Evolutionary conservation across 2,113 vertebrate genomes (phyloP).

Genomic region (Coptodon bakossiorum): DNA sequence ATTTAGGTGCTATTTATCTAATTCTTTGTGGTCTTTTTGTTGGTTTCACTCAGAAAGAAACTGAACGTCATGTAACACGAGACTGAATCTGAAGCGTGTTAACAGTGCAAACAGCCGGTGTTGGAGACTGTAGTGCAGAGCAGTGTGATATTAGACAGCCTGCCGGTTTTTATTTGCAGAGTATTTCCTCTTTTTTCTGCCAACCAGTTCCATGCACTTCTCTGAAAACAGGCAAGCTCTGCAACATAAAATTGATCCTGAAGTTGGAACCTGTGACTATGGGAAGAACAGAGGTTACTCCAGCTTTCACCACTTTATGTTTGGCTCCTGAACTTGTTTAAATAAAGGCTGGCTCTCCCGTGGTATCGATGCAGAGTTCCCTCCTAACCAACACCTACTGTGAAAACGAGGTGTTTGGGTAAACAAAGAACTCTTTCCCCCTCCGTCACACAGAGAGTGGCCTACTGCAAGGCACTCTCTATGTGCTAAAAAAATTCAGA

Average conservation of each 20-base stretch:
- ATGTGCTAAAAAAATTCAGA: neutral
- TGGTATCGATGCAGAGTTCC: neutral
- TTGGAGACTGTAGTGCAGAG: neutral
- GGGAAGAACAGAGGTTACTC: neutral
- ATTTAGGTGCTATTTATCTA: constrained; percentile 56
- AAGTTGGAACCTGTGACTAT: neutral
- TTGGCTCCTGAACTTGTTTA: neutral
- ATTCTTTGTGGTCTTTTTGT: constrained; percentile 28
- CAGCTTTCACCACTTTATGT: neutral
- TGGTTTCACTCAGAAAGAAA: neutral
- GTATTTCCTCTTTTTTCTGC: neutral
- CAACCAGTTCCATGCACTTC: rapidly evolving
- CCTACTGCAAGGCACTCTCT: neutral
- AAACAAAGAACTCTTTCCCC: neutral
- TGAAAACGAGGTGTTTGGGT: rapidly evolving
- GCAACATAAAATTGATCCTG: neutral
- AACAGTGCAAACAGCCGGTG: neutral
- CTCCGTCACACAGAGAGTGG: neutral
- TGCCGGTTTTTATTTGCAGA: neutral
- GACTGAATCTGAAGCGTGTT: neutral
- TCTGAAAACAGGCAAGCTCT: neutral
- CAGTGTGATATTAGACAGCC: neutral
- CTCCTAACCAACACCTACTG: neutral
- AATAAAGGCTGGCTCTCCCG: neutral
- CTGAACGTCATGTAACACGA: neutral